Conservation (phyloP, 2,797 vertebrate genomes). For the Tapera naevia region DNA sequence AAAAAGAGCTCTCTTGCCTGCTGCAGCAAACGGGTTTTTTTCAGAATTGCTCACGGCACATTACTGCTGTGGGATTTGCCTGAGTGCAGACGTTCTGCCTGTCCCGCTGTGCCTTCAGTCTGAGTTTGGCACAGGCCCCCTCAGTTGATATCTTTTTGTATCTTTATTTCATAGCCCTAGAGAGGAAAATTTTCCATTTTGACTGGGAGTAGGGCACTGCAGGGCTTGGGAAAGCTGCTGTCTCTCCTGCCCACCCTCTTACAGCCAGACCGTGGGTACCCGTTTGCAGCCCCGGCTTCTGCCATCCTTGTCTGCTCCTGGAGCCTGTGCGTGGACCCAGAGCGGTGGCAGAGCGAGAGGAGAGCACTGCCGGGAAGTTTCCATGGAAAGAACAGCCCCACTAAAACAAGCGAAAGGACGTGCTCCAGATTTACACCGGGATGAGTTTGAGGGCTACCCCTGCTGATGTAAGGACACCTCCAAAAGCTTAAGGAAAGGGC, state of each 20-base stretch:
- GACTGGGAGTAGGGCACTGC: fast-evolving
- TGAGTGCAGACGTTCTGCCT: fast-evolving
- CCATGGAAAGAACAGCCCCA: neutral
- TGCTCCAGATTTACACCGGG: neutral
- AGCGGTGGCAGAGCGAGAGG: fast-evolving
- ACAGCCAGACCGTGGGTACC: neutral
- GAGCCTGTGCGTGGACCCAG: fast-evolving
- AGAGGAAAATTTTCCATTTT: neutral
- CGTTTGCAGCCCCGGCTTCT: neutral
- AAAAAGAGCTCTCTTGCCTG: fast-evolving
- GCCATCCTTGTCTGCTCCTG: neutral
- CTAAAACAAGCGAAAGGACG: neutral
- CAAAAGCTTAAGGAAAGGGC: neutral
- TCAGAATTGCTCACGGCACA: neutral
- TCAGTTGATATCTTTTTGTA: neutral
- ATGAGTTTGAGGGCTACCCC: neutral
- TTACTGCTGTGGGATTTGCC: neutral
- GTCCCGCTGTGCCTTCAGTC: fast-evolving
- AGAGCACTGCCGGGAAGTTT: neutral
- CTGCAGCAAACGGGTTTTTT: neutral
- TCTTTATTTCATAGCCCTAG: neutral
- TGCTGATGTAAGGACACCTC: neutral
- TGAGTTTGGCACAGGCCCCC: neutral
- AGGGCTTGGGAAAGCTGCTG: fast-evolving
- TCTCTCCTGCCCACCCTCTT: neutral